These are phyloP conservation scores for Podarcis lilfordi DNA, from an alignment of 2,797 vertebrate genomes.

Conservation along the genomic window DNA sequence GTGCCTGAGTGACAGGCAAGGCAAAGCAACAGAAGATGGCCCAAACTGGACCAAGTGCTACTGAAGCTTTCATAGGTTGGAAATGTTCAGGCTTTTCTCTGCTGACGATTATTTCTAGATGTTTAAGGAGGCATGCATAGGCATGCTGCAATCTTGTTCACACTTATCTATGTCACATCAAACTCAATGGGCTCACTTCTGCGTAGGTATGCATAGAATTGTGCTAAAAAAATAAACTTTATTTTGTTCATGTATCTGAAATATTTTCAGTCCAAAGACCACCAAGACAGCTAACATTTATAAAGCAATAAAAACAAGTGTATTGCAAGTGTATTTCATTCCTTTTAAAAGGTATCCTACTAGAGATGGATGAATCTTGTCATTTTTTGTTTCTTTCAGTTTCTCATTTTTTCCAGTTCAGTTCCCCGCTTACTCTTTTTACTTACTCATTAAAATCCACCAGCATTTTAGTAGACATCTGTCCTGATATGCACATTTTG, in stretches of 20 bases:
- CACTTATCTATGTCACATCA: background rate
- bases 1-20: slow-evolving; percentile 3
- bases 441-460: too few species aligned
- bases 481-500: too few species aligned
- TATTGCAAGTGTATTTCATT: background rate
- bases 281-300: background rate
- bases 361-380: too few species aligned
- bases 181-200: background rate
- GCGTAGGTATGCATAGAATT: background rate
- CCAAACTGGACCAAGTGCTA: background rate
- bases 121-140: too few species aligned
- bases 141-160: too few species aligned
- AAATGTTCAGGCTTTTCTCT: background rate
- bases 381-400: too few species aligned
- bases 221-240: background rate
- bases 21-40: background rate
- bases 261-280: background rate
- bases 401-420: too few species aligned
- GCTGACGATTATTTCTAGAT: too few species aligned
- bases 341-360: too few species aligned
- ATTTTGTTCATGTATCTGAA: background rate
- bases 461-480: too few species aligned
- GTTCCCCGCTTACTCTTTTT: too few species aligned
- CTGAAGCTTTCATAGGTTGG: background rate
- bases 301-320: background rate